These are phyloP conservation scores for Heliconius hewitsoni DNA, from an alignment of 1,140 invertebrate genomes.

Conservation along the genomic window DNA sequence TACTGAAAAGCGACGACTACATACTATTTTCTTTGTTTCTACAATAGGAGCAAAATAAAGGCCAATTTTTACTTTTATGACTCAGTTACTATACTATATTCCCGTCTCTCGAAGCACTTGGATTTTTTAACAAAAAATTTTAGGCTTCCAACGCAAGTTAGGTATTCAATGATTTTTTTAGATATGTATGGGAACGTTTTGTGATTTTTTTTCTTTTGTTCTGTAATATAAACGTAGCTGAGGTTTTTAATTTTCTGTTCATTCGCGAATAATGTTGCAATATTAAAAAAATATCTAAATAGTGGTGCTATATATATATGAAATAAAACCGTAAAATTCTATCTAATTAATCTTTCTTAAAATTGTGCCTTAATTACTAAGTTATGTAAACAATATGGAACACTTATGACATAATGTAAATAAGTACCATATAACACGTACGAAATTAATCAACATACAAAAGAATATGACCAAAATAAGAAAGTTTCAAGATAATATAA, in stretches of 20 bases:
- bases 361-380: not conserved
- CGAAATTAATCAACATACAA: not conserved
- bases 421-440: not conserved
- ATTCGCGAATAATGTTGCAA: not conserved
- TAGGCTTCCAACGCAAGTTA: not conserved
- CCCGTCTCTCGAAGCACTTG: not conserved
- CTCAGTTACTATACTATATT: conserved; percentile 9
- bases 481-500: not conserved
- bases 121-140: conserved; percentile 5
- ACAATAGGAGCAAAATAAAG: conserved; percentile 19
- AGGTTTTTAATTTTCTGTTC: not conserved
- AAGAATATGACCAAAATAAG: conserved; percentile 12
- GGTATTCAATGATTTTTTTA: conserved; percentile 3
- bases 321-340: not conserved
- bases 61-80: not conserved
- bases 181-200: conserved; percentile 9
- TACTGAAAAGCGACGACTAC: conserved; percentile 18
- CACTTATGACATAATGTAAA: not conserved
- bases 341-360: not conserved
- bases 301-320: not conserved
- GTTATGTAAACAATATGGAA: not conserved
- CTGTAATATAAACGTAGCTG: not conserved
- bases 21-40: conserved; percentile 25
- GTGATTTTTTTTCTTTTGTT: not conserved
- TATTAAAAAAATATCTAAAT: not conserved